phyloP scores from a whole-genome alignment of 2,797 vertebrate species.

The Balearica regulorum region DNA sequence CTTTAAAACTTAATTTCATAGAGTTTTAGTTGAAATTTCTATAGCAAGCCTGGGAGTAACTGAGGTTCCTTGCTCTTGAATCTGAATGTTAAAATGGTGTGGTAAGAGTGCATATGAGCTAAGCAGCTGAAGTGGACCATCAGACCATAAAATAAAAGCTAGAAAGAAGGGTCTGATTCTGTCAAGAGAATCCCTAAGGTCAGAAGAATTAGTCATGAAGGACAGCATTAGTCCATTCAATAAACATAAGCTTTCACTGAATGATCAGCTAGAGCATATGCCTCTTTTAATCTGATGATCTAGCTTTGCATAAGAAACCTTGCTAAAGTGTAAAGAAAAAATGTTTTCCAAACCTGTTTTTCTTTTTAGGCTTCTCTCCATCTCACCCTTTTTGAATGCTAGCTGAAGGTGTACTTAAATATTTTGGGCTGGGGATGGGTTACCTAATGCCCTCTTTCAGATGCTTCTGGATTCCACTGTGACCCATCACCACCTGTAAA shows the following conservation, averaged over 20 bases:
- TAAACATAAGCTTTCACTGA: neutral
- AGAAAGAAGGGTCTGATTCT: neutral
- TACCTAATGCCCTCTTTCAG: neutral
- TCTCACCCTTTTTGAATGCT: neutral
- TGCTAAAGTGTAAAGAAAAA: neutral
- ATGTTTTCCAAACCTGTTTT: neutral
- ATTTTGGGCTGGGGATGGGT: neutral
- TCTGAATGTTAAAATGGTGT: neutral
- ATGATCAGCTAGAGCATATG: neutral
- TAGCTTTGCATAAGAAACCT: neutral
- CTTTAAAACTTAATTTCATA: neutral
- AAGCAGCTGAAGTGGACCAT: neutral
- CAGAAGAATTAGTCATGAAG: neutral
- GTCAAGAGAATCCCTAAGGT: neutral
- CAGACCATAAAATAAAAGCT: neutral
- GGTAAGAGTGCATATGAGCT: neutral
- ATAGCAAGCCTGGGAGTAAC: neutral
- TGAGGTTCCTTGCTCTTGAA: neutral
- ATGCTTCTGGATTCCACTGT: neutral
- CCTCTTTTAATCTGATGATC: neutral
- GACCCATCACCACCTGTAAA: neutral
- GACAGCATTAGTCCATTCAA: neutral
- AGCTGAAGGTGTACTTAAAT: neutral
- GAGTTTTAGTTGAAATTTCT: neutral
- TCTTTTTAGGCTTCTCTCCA: neutral